Evolutionary conservation across 2,113 vertebrate genomes (phyloP).

Genomic region (Lota lota): DNA sequence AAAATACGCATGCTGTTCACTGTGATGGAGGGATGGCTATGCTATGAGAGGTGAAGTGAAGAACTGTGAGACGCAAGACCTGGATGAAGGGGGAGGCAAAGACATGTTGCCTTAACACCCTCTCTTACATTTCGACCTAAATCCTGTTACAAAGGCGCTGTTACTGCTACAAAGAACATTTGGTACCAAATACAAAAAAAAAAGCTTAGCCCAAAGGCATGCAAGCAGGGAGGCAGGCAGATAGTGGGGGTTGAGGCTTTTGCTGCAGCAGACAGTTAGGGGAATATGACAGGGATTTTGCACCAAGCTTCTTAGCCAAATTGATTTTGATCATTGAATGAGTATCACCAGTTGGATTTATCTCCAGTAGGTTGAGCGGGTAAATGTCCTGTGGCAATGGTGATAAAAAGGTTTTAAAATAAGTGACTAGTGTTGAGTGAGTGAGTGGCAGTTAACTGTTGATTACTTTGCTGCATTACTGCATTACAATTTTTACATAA

Average conservation of each 20-base stretch:
- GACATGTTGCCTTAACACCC: no score
- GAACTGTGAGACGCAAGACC: background rate
- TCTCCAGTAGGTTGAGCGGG: constrained; percentile 24
- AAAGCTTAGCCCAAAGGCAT: constrained; percentile 26
- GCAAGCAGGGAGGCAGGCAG: background rate
- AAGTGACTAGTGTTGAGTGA: background rate
- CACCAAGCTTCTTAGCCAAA: constrained; percentile 51
- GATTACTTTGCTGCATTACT: no score
- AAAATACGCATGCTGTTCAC: background rate
- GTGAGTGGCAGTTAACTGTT: background rate
- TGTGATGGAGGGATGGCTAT: background rate
- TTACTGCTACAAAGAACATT: no score
- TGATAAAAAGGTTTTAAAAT: no score
- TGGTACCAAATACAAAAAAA: no score
- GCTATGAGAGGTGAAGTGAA: background rate
- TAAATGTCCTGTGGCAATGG: background rate
- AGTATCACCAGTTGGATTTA: constrained; percentile 27
- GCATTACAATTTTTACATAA: no score
- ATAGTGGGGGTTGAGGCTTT: background rate
- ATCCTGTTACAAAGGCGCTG: background rate
- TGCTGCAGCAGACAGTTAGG: constrained; percentile 49
- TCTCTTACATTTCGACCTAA: no score
- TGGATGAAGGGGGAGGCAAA: no score
- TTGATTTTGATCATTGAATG: constrained; percentile 50
- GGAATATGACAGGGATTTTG: constrained; percentile 45